Evolutionary conservation across 1,140 invertebrate species (phyloP), one percentile per base, ranked within the genome.

Genomic region (Habropoda laboriosa): DNA sequence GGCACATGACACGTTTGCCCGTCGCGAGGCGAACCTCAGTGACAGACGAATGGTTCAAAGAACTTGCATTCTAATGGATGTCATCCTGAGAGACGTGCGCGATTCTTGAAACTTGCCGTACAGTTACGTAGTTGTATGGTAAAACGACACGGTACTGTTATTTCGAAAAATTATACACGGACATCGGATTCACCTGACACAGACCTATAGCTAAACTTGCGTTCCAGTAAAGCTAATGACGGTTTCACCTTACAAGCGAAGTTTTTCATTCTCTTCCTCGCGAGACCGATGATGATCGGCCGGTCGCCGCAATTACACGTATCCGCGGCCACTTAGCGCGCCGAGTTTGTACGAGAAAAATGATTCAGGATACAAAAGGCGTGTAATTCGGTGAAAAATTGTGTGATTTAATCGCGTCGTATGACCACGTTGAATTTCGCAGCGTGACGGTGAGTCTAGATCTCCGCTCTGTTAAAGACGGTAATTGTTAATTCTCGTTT

Each of bases 401-500:
- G n/a, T 38, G 67, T 61, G 55, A 78, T 78, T 61, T 61, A 78
- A 78, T 78, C 66, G 32, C 42, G 42, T 71, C 42, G 42, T 67
- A 24, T 30, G 55, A 40, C 42, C 40, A 47, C 47, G 21, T 30
- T 49, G 55, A 70, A 35, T 40, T n/a, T 38, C 67, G 21, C 45
- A 42, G 24, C 67, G 42, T 78, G 55, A 78, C 67, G 45, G 21
- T 27, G 32, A 42, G 45, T 24, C 35, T 30, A 38, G 75, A 71
- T 42, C n/a, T n/a, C 35, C 45, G 67, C 67, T 78, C 75, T 78
- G 75, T 71, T 78, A 71, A 78, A 32, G 35, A 7, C 16, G 18
- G 18, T 78, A 71, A 78, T 60, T 40, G 24, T 61, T 51, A 78
- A n/a, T 78, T 78, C 75, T 78, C 67, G 66, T 77, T 77, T 70